Percentiles rank a stretch among this genome's conserved stretches.
Evolutionary conservation across 1,140 invertebrate species (phyloP).

Genomic region (Delia radicum): DNA sequence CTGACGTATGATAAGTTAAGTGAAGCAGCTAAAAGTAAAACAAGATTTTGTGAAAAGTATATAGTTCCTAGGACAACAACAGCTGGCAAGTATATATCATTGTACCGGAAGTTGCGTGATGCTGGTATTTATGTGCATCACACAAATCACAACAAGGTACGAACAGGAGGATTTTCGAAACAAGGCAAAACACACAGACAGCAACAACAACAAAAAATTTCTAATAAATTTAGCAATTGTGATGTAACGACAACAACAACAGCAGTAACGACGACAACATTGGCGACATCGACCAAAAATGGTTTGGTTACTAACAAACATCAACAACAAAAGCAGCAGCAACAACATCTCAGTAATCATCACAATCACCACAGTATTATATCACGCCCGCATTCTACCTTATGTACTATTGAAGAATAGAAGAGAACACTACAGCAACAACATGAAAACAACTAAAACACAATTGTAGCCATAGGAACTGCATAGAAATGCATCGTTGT

Average conservation of each 20-base stretch:
- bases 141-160: constrained; percentile 13
- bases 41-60: constrained; percentile 71
- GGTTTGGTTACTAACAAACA: not conserved
- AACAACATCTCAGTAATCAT: constrained; percentile 30
- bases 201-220: constrained; percentile 4
- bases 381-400: constrained; percentile 36
- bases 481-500: not conserved
- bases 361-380: constrained; percentile 32
- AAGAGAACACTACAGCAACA: not conserved
- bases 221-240: constrained; percentile 9
- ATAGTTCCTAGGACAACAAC: constrained; percentile 72
- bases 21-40: constrained; percentile 62
- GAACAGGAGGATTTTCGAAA: not conserved
- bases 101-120: constrained; percentile 69
- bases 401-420: constrained; percentile 50
- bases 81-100: constrained; percentile 78
- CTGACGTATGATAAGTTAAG: constrained; percentile 65
- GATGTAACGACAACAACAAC: constrained; percentile 28
- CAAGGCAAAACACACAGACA: constrained; percentile 35
- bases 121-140: constrained; percentile 58
- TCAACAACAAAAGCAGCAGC: not conserved
- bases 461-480: not conserved
- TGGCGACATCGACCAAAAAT: not conserved
- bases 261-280: not conserved
- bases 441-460: not conserved